These are phyloP conservation scores for Hylaeus volcanicus DNA, from an alignment of 1,140 invertebrate species.

Conservation along the genomic window DNA sequence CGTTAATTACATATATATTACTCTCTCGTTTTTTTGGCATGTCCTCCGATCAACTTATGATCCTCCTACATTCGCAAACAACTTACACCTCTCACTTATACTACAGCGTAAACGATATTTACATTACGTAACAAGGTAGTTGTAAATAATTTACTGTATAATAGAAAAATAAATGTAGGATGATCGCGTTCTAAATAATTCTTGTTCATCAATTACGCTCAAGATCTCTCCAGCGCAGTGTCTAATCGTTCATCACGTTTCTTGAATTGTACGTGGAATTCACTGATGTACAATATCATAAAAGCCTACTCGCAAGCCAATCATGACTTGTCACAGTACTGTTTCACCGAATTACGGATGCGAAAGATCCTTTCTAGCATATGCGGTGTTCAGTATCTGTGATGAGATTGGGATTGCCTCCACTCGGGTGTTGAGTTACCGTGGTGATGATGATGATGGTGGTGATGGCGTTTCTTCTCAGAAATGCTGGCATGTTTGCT, in stretches of 20 bases:
- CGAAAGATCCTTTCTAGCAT: neutral
- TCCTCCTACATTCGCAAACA: conserved; percentile 43
- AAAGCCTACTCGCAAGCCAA: conserved; percentile 11
- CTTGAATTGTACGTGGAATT: neutral
- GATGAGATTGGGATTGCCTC: conserved; percentile 76
- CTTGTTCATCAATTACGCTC: conserved; percentile 22
- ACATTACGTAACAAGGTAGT: conserved; percentile 63
- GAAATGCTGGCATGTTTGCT: conserved; percentile 78
- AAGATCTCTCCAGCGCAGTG: conserved; percentile 20
- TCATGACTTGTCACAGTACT: neutral
- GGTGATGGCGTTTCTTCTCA: conserved; percentile 89
- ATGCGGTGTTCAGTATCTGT: conserved; percentile 73
- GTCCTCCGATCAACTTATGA: conserved; percentile 71
- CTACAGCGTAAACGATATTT: conserved; percentile 61
- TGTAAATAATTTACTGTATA: conserved; percentile 70
- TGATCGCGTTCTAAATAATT: conserved; percentile 21
- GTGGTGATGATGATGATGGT: conserved; percentile 90
- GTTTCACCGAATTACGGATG: conserved; percentile 7
- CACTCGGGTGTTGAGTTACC: conserved; percentile 75
- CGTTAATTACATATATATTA: conserved; percentile 68
- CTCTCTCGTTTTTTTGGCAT: conserved; percentile 78
- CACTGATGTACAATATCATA: neutral
- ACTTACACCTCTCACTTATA: conserved; percentile 23
- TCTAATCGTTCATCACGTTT: conserved; percentile 23
- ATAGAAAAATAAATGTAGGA: conserved; percentile 51